Base-by-base conservation (phyloP, 2,113 vertebrate genomes). In the Epinephelus lanceolatus region DNA sequence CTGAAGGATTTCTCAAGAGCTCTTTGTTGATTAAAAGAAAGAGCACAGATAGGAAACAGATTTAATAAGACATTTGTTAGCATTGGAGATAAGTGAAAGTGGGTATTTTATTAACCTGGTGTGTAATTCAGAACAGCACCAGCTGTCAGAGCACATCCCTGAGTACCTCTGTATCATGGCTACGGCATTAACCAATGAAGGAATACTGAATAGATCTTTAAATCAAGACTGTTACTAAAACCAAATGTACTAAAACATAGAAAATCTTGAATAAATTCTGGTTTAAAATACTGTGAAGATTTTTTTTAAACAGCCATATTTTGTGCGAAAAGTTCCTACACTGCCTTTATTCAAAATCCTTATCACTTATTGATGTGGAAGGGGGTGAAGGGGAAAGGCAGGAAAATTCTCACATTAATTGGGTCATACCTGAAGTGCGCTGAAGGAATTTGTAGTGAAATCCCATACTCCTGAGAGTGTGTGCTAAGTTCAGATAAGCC, bases 401-500 rank as follows among this genome's bases (percentile, higher is more conserved):
- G 84, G 85, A 30, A 85, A 84, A 93, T 90, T 91, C 88, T 71
- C 72, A 85, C 89, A 89, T 94, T 95, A 95, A 95, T 95, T 95
- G 92, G 94, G 94, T 94, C 94, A 95, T 89, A 95, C 95, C 94
- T 96, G 93, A 91, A 81, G 90, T 80, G 91, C 71, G 68, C 76
- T 62, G 76, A 76, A 88, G 91, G 90, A 89, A 92, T 92, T 89
- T 88, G 84, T 84, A 88, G 89, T 92, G 92, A 94, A 96, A 95
- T 94, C 94, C 90, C 84, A 91, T 92, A 94, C 90, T 91, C 88
- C 87, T 74, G 90, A 91, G 94, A 90, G 81, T 74, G 92, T 91
- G 90, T 96, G 95, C 91, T 89, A 86, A 86, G 59, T 90, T 92
- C 80, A 94, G 95, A 96, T 96, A 96, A 96, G 94, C 91, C 91